Base-by-base conservation (phyloP, 2,888 invertebrate species). In the Imbricaverruca yamaguchii region DNA sequence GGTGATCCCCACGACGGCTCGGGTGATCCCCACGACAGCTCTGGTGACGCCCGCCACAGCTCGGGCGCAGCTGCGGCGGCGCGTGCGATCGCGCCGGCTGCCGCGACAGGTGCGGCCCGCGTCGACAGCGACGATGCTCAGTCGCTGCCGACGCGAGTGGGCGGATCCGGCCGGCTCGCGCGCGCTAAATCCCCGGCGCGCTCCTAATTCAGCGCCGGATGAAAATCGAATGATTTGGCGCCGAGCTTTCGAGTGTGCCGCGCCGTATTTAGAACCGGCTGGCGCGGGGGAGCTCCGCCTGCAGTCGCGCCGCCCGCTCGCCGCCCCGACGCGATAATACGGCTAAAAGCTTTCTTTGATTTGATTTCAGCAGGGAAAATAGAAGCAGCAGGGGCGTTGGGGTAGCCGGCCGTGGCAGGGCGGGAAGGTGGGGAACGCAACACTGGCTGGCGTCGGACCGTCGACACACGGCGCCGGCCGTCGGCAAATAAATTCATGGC, bases 261-360 rank as follows among this genome's bases (percentile, higher is more conserved):
- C 74, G 53, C 74, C 74, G 74, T 74, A 53, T 74, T 74, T 74
- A 74, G 53, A 39, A 9, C 12, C 21, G 74, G 74, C 7, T 10
- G 53, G 6, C 7, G 18, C 39, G 25, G 69, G 74, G 74, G 74
- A 74, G 18, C 74, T 39, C 18, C 74, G 74, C 13, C 21, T 18
- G 23, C 9, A 18, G 53, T 21, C 53, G 21, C 18, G 21, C 53
- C 2, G 18, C 11, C 15, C 25, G 39, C 18, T 53, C 18, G 0
- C 53, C 53, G 74, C 53, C n/a, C 74, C 53, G 53, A 74, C 53
- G n/a, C 25, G 15, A 74, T 74, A 74, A 74, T 74, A 74, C 74
- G 9, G 74, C 74, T 74, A 74, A 74, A 74, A 74, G 74, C 74
- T 74, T 74, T 74, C 74, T 74, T 74, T 74, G 74, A 74, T 74